Percentiles rank a stretch among this genome's conserved stretches.
These are phyloP conservation scores for Baccha elongata DNA, from an alignment of 2,888 invertebrate genomes.

Conservation along the genomic window DNA sequence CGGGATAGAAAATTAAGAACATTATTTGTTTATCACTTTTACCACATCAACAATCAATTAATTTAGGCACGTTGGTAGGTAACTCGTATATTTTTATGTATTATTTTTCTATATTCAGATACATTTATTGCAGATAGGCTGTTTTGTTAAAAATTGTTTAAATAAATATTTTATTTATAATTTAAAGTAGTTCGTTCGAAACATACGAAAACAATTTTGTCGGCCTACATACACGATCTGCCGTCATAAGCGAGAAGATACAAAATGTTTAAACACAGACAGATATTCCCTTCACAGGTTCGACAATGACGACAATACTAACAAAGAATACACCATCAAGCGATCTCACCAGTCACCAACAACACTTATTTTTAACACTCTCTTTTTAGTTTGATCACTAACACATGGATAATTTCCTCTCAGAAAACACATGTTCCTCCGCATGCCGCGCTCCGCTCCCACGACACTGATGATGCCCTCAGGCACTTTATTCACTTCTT, in stretches of 20 bases:
- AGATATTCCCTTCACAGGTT: constrained; percentile 67
- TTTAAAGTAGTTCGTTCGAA: background rate
- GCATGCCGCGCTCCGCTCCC: no score
- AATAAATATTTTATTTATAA: constrained; percentile 5
- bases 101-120: no score
- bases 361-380: constrained; percentile 49
- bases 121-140: no score
- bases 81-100: no score
- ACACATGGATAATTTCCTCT: constrained; percentile 28
- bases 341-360: constrained; percentile 33
- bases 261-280: constrained; percentile 58
- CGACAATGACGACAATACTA: constrained; percentile 57
- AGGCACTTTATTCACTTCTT: no score
- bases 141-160: no score
- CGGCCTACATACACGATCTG: constrained; percentile 22
- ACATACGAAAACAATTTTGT: background rate
- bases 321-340: constrained; percentile 43
- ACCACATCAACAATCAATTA: no score
- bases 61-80: no score
- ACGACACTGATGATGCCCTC: no score
- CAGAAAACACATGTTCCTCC: constrained; percentile 20
- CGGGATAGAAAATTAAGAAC: no score
- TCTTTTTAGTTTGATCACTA: constrained; percentile 26
- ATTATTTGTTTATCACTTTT: no score
- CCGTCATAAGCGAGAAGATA: constrained; percentile 45